These are phyloP conservation scores for Halcyon senegalensis DNA, from an alignment of 2,113 vertebrate species.

Conservation along the genomic window DNA sequence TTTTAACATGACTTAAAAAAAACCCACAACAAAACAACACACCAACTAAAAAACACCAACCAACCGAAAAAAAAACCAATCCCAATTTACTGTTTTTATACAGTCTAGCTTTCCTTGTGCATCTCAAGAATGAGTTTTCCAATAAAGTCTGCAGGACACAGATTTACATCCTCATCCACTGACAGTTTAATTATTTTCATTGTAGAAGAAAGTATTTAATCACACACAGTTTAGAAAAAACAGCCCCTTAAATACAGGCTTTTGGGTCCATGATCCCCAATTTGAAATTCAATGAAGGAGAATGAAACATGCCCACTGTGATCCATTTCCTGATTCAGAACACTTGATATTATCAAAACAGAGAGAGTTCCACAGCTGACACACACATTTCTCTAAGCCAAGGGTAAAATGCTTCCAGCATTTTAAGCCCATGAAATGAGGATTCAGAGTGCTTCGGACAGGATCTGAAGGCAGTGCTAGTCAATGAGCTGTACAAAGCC, in stretches of 20 bases:
- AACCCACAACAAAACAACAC: too few relatives aligned
- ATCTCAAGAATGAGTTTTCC: neutral
- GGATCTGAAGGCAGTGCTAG: neutral
- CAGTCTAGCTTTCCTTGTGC: neutral
- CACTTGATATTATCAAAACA: conserved; percentile 60
- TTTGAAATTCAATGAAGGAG: conserved; percentile 59
- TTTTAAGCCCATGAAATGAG: neutral
- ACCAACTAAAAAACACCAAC: too few relatives aligned
- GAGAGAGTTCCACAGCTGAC: conserved; percentile 46
- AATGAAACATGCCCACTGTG: conserved; percentile 24
- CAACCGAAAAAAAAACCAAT: too few relatives aligned
- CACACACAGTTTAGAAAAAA: conserved; percentile 30
- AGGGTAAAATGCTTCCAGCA: neutral
- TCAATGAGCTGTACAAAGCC: neutral
- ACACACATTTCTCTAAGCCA: conserved; percentile 48
- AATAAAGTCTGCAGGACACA: conserved; percentile 23
- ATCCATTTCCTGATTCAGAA: conserved; percentile 59
- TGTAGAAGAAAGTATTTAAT: conserved; percentile 50
- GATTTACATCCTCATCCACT: conserved; percentile 52
- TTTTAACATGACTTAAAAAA: neutral
- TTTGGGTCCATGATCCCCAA: conserved; percentile 9
- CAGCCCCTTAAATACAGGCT: conserved; percentile 7
- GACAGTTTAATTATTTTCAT: conserved; percentile 53
- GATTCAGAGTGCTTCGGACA: neutral
- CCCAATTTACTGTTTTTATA: neutral